Evolutionary conservation across 2,888 invertebrate genomes (phyloP).

Genomic region (Bombylius discolor): DNA sequence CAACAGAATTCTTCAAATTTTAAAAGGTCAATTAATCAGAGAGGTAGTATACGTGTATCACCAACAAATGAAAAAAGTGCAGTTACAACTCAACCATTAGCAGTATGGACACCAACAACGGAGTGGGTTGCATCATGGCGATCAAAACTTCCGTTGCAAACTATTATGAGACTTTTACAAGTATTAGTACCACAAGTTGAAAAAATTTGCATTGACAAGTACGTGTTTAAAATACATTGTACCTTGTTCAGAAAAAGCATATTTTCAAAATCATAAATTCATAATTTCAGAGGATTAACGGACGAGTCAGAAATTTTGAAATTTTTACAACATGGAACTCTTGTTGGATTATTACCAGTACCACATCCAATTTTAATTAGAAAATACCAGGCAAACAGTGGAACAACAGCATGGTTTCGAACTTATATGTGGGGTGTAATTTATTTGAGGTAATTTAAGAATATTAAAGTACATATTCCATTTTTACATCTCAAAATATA

Average conservation of each 20-base stretch:
- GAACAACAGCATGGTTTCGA: constrained; percentile 98
- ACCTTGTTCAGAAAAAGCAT: not conserved
- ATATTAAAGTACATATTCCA: not conserved
- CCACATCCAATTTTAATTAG: constrained; percentile 98
- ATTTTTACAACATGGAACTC: constrained; percentile 95
- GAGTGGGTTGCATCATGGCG: constrained; percentile 98
- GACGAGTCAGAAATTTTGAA: constrained; percentile 99
- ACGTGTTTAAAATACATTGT: no score
- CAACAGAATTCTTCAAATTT: constrained; percentile 10
- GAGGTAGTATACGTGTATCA: constrained; percentile 49
- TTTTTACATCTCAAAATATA: not conserved
- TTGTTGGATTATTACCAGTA: constrained; percentile 93
- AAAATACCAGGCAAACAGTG: constrained; percentile 97
- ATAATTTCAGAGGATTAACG: constrained; percentile 78
- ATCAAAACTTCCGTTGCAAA: constrained; percentile 91
- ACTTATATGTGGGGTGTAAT: constrained; percentile 99
- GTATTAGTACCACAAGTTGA: constrained; percentile 99
- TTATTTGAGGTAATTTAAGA: constrained; percentile 62
- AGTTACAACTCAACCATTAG: not conserved
- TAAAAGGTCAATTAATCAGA: constrained; percentile 37
- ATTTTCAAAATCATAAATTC: no score
- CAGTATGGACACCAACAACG: constrained; percentile 72
- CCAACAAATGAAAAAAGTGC: constrained; percentile 18
- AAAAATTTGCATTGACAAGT: constrained; percentile 99
- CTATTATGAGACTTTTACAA: constrained; percentile 96